Evolutionary conservation across 2,113 vertebrate genomes (phyloP), one percentile per base, ranked within the genome.

Genomic region (Castor canadensis): DNA sequence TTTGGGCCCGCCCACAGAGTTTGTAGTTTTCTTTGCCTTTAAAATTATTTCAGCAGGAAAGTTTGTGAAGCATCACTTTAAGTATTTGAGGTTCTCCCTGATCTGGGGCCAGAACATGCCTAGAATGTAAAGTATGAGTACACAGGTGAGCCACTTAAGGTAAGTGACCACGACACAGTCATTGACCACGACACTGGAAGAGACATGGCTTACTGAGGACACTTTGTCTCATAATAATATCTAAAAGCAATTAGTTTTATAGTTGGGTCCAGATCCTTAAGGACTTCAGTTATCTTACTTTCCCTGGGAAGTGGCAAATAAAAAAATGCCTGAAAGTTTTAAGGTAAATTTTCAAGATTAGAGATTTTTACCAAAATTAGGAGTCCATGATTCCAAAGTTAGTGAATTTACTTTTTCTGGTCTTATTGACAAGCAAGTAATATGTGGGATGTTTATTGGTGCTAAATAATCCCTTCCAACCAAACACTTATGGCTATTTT

Each of bases 401-500:
- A 89, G 28, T 45, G 92, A n/a, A 92, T 47, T 95, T 43, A 83
- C 32, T 62, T 90, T 77, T 82, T 20, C 22, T 54, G 35, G 16
- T 89, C 62, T 89, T 54, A 69, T 83, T 79, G 86, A 71, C 60
- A 89, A 89, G 19, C 43, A 89, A 75, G 40, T 69, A 60, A 71
- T 93, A 81, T 62, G 91, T 87, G 58, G 49, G 49, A 91, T 75
- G 83, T 92, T 90, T 90, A 92, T 60, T 88, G 35, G 32, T 49
- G 92, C 40, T 83, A 92, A 88, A 30, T 8, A 79, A 75, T 75
- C 15, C 47, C 24, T 91, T 86, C 79, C 93, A 95, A 45, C 62
- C 86, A 89, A 92, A 79, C 43, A 91, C n/a, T n/a, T n/a, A 92
- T 30, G 35, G 58, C 35, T 96, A 16, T 92, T 93, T 95, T 89